phyloP scores from a whole-genome alignment of 2,113 vertebrate genomes.

The Spheniscus mendiculus region DNA sequence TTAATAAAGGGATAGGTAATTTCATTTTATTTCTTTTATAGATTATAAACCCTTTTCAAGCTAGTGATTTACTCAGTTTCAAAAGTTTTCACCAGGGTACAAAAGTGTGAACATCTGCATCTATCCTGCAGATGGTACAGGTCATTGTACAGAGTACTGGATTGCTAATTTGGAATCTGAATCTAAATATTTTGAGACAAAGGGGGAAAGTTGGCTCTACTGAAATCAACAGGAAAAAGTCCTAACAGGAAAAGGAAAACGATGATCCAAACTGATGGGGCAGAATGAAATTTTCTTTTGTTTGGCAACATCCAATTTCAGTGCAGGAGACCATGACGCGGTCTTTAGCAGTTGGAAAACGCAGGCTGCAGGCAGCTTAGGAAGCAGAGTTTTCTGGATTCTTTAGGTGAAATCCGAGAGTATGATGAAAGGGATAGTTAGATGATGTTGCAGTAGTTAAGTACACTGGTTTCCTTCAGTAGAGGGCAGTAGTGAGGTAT shows the following conservation, averaged over 20 bases:
- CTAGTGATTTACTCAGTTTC: not conserved
- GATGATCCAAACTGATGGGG: not conserved
- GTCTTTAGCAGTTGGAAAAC: not conserved
- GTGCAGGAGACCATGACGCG: not conserved
- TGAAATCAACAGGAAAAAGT: not conserved
- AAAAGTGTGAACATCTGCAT: not conserved
- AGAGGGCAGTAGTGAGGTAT: not conserved
- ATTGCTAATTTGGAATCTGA: not conserved
- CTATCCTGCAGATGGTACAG: not conserved
- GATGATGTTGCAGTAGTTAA: not conserved
- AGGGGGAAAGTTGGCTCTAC: not conserved
- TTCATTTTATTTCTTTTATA: not conserved
- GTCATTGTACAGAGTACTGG: not conserved
- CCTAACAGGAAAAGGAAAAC: not conserved
- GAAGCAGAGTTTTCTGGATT: not conserved
- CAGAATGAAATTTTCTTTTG: constrained; percentile 11
- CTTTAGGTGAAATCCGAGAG: not conserved
- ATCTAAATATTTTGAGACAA: not conserved
- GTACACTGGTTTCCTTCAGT: not conserved
- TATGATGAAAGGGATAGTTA: not conserved
- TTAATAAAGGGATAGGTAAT: not conserved
- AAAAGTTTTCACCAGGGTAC: not conserved
- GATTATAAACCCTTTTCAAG: not conserved
- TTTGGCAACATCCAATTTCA: not conserved
- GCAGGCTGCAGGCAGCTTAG: not conserved